phyloP scores from a whole-genome alignment of 2,888 invertebrate genomes.

The Drosophila rellima region DNA sequence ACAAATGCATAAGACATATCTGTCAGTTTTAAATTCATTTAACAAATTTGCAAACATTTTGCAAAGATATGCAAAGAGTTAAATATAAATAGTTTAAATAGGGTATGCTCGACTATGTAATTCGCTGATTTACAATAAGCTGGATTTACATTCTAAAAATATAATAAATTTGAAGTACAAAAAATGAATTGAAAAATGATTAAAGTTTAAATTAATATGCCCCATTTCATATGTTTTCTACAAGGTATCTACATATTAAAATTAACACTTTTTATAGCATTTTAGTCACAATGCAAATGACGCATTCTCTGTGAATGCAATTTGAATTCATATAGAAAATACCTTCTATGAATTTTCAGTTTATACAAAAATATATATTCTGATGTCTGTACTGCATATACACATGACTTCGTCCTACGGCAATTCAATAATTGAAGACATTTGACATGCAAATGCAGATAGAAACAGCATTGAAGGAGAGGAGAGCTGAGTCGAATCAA shows the following conservation, averaged over 20 bases:
- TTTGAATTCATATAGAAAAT: constrained; percentile 21
- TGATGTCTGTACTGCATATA: constrained; percentile 9
- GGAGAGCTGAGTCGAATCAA: constrained; percentile 9
- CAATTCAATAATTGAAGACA: constrained; percentile 53
- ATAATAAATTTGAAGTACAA: not conserved
- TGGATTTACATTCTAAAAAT: not conserved
- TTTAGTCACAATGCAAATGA: constrained; percentile 49
- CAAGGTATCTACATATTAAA: constrained; percentile 26
- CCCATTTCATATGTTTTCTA: not conserved
- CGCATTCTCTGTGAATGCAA: constrained; percentile 27
- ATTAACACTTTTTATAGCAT: constrained; percentile 33
- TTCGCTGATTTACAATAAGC: not conserved
- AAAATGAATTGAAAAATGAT: not conserved
- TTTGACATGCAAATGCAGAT: constrained; percentile 53
- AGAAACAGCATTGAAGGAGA: not conserved
- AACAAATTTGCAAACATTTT: constrained; percentile 39
- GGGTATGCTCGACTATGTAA: not conserved
- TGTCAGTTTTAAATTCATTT: constrained; percentile 30
- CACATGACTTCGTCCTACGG: constrained; percentile 13
- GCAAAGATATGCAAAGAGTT: constrained; percentile 11
- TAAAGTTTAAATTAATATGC: not conserved
- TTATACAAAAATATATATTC: constrained; percentile 21
- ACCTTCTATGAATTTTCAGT: constrained; percentile 9
- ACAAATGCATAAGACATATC: constrained; percentile 9
- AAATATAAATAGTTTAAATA: not conserved